A percentile compares a stretch with the other conserved stretches of the same genome.
These are phyloP conservation scores for Drosophila paucipuncta DNA, from an alignment of 2,888 invertebrate genomes.

Conservation along the genomic window DNA sequence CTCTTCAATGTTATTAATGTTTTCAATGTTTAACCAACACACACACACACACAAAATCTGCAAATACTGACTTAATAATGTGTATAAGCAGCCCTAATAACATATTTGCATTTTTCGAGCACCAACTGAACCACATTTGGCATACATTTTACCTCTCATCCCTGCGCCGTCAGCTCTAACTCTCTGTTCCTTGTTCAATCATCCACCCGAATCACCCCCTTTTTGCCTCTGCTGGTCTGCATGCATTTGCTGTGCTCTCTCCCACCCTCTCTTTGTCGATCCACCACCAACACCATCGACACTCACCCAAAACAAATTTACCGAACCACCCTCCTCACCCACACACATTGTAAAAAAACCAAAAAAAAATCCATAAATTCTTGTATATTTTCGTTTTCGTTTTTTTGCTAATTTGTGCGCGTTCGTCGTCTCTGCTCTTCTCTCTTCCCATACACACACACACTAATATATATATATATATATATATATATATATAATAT, in stretches of 20 bases:
- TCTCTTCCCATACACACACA: conserved; percentile 69
- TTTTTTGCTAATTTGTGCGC: conserved; percentile 77
- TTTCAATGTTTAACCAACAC: conserved; percentile 69
- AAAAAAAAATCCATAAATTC: conserved; percentile 52
- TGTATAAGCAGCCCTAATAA: conserved; percentile 45
- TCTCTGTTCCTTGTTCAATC: conserved; percentile 38
- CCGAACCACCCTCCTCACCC: conserved; percentile 5
- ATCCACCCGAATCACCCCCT: conserved; percentile 29
- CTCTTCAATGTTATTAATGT: conserved; percentile 61
- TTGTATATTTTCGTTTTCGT: conserved; percentile 68
- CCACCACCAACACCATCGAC: conserved; percentile 39
- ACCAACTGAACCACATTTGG: background rate
- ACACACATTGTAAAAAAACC: conserved; percentile 59
- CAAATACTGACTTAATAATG: conserved; percentile 18
- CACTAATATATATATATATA: conserved; percentile 29
- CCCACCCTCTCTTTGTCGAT: conserved; percentile 35
- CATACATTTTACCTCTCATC: conserved; percentile 36
- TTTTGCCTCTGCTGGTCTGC: conserved; percentile 46
- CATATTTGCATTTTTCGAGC: conserved; percentile 1
- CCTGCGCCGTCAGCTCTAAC: conserved; percentile 47
- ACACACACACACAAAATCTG: background rate
- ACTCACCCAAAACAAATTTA: conserved; percentile 30
- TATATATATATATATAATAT: conserved; percentile 20
- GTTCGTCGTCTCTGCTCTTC: conserved; percentile 78
- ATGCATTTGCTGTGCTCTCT: conserved; percentile 48